phyloP scores from a whole-genome alignment of 1,140 invertebrate genomes.

The Cepaea nemoralis region DNA sequence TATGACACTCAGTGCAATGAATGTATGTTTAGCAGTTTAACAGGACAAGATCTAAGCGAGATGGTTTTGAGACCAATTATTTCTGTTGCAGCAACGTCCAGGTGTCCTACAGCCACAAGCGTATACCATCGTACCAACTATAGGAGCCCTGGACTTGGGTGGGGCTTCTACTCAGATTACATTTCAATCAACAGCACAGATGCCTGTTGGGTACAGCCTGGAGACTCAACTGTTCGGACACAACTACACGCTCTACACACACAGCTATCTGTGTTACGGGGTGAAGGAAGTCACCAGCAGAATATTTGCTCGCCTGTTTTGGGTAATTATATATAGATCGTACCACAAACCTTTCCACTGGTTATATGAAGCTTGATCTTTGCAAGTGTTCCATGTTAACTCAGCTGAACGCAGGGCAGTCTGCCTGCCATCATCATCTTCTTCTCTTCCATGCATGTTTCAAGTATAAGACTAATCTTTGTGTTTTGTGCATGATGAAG shows the following conservation, averaged over 20 bases:
- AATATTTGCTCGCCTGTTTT: slow-evolving; percentile 48
- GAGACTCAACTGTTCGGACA: slow-evolving; percentile 70
- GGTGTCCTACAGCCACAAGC: not conserved
- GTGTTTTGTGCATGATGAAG: too few relatives aligned
- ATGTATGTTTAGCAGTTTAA: too few relatives aligned
- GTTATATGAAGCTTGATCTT: too few relatives aligned
- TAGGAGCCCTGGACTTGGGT: slow-evolving; percentile 75
- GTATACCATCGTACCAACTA: slow-evolving; percentile 44
- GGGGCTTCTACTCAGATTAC: slow-evolving; percentile 76
- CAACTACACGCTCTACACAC: slow-evolving; percentile 71
- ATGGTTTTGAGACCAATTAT: not conserved
- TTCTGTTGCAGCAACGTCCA: slow-evolving; percentile 32
- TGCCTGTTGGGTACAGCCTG: slow-evolving; percentile 49
- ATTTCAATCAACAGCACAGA: slow-evolving; percentile 52
- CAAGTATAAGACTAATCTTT: too few relatives aligned
- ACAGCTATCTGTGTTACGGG: slow-evolving; percentile 75
- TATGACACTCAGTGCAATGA: too few relatives aligned
- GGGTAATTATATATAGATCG: not conserved
- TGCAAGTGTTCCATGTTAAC: too few relatives aligned
- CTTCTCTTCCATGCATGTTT: too few relatives aligned
- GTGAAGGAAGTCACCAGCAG: slow-evolving; percentile 65
- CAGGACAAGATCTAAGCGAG: too few relatives aligned
- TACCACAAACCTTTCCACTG: too few relatives aligned
- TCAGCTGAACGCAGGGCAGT: too few relatives aligned
- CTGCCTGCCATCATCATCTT: too few relatives aligned